A percentile compares a stretch with the other conserved stretches of the same genome.
Conservation (phyloP, 2,888 invertebrate genomes). For the Harpalus rubripes region DNA sequence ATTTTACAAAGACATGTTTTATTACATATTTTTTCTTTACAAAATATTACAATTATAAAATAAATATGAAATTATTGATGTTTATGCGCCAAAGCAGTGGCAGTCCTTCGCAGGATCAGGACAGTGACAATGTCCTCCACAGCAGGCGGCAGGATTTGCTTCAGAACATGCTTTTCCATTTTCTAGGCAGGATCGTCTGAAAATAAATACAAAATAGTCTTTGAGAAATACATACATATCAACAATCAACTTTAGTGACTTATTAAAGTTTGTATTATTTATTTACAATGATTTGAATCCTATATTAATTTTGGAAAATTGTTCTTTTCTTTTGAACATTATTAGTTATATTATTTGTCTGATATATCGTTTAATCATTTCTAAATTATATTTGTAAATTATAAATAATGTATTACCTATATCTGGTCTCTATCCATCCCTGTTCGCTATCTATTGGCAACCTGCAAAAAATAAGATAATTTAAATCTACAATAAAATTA, state of each 20-base stretch:
- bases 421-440: background rate
- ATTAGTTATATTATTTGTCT: too few species aligned
- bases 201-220: background rate
- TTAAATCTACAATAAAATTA: background rate
- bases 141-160: background rate
- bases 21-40: background rate
- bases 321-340: too few species aligned
- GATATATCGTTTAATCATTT: too few species aligned
- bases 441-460: background rate
- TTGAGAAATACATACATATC: too few species aligned
- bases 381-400: background rate
- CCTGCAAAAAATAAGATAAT: background rate
- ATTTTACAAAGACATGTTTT: background rate
- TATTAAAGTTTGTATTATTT: too few species aligned
- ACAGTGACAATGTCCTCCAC: background rate
- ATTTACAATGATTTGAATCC: background rate
- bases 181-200: background rate
- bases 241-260: too few species aligned
- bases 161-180: conserved; percentile 11
- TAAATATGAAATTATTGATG: background rate
- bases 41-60: background rate
- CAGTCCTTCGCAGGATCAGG: background rate
- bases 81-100: conserved; percentile 2
- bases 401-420: background rate
- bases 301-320: too few species aligned